phyloP scores from a whole-genome alignment of 2,113 vertebrate species.

The Ginglymostoma cirratum region DNA sequence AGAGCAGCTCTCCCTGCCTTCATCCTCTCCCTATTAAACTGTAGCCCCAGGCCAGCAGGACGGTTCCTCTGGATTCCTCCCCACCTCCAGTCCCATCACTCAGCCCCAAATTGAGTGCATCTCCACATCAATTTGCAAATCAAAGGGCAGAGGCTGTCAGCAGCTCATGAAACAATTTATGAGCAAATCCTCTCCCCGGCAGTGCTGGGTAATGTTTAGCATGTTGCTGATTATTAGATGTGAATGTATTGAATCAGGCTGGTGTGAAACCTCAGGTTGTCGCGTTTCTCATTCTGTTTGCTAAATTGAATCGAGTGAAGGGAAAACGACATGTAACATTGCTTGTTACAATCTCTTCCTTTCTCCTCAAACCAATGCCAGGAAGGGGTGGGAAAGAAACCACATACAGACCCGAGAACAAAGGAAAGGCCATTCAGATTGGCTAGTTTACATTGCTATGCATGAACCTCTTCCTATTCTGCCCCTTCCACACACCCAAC shows the following conservation, averaged over 20 bases:
- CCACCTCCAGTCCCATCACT: conserved; percentile 15
- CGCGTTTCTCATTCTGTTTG: not conserved
- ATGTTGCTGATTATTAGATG: not conserved
- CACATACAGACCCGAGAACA: not conserved
- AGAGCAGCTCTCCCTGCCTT: not conserved
- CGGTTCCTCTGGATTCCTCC: too few species aligned
- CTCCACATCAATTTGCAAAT: conserved; percentile 36
- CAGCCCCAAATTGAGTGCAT: not conserved
- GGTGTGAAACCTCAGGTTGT: not conserved
- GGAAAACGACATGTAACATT: not conserved
- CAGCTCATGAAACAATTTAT: not conserved
- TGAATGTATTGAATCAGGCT: conserved; percentile 11
- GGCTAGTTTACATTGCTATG: not conserved
- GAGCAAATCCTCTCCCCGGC: not conserved
- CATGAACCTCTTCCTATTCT: not conserved
- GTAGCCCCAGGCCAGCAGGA: not conserved
- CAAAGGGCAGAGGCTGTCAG: conserved; percentile 26
- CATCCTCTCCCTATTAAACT: conserved; percentile 31
- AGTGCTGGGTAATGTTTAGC: not conserved
- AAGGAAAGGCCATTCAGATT: not conserved
- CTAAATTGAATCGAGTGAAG: not conserved
- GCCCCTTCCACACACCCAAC: not conserved
- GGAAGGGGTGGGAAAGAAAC: not conserved
- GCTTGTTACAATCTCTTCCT: not conserved
- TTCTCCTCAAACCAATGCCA: not conserved